Conservation (phyloP, 92 coral and sea anemone species). For the Palythoa caribaeorum region DNA sequence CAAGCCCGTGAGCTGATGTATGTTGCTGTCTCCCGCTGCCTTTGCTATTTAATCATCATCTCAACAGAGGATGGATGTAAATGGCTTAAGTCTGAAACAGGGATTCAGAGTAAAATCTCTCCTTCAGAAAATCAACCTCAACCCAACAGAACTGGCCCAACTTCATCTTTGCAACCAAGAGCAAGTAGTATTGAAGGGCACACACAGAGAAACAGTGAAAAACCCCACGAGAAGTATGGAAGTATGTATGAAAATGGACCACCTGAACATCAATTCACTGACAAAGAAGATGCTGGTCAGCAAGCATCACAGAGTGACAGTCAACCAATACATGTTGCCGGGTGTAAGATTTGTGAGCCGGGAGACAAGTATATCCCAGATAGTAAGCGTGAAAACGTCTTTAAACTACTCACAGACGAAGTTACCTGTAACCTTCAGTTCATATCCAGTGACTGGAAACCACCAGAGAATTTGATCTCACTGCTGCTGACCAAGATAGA, state of each 20-base stretch:
- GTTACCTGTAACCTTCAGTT: constrained; percentile 38
- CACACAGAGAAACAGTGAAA: not conserved
- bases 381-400: not conserved
- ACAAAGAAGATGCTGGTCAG: constrained; percentile 7
- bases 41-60: constrained; percentile 59
- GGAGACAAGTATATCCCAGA: constrained; percentile 54
- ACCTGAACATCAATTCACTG: constrained; percentile 33
- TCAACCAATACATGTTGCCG: constrained; percentile 46
- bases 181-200: not conserved
- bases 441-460: not conserved
- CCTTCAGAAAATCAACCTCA: not conserved
- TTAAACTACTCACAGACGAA: not conserved
- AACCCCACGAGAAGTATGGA: not conserved
- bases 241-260: constrained; percentile 52
- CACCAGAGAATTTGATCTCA: not conserved
- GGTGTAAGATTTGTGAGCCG: constrained; percentile 54
- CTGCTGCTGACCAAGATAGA: not conserved
- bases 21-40: not conserved
- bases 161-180: not conserved
- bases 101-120: not conserved
- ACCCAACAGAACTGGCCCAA: not conserved
- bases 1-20: constrained; percentile 54
- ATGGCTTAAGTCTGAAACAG: constrained; percentile 9
- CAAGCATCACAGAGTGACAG: not conserved
- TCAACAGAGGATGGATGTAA: constrained; percentile 45